Evolutionary conservation across 2,888 invertebrate genomes (phyloP), one percentile per base, ranked within the genome.

Genomic region (Creontiades dilutus): DNA sequence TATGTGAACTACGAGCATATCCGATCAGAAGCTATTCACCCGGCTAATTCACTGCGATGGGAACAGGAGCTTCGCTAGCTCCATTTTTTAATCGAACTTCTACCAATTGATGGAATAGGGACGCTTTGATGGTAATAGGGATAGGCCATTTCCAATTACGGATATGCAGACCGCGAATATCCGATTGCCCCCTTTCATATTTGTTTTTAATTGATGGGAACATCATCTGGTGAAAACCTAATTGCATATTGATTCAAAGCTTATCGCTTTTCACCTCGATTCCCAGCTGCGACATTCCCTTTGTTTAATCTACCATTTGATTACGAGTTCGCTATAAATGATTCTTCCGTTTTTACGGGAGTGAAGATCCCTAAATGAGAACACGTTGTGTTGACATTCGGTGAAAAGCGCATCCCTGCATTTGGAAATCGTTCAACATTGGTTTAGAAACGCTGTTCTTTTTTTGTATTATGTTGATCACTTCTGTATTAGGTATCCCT

Each of bases 181-280:
- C 78, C 78, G 37, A 46, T 78, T 47, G 78, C 46, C 13, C 78
- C 46, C 78, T 19, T 47, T 78, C 78, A 78, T 78, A 78, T 78
- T 78, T 78, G 78, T 78, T 78, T 78, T 78, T 78, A 78, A 78
- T 78, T 78, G 78, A 78, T 78, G 14, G 78, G 46, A 78, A 46
- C 78, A 78, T 78, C 78, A 78, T 78, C 78, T 78, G 78, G 78
- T 78, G 78, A 78, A 76, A 78, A 78, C 78, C 78, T 82, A 82
- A 82, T 82, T 82, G 82, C 52, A 23, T 82, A 82, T 82, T 82
- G 82, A 82, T 82, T 82, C 55, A 48, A 52, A 52, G 82, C 55
- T 48, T 82, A 82, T 82, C 82, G 82, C 82, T 55, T 82, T 78
- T 46, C 47, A 78, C 46, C 78, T 78, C 78, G 78, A 19, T 19